A percentile compares a stretch with the other conserved stretches of the same genome.
Conservation (phyloP, 2,888 invertebrate species). For the Synergus umbraculus region DNA sequence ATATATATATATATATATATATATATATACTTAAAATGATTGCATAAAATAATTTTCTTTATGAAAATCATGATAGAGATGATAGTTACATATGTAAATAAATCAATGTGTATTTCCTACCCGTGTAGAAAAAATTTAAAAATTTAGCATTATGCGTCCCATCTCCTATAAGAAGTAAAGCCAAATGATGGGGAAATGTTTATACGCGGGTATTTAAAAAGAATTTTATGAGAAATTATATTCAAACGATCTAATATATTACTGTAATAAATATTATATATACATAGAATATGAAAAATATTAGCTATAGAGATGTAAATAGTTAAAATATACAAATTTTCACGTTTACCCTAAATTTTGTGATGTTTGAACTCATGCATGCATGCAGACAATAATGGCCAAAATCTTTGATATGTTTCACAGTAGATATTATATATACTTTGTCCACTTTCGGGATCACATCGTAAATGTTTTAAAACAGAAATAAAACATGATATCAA, state of each 20-base stretch:
- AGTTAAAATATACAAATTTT: not conserved
- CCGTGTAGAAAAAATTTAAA: too few species aligned
- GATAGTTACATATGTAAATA: not conserved
- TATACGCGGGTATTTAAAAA: not conserved
- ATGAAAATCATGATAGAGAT: not conserved
- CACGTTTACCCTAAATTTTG: not conserved
- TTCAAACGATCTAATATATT: constrained; percentile 5
- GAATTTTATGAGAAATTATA: constrained; percentile 5
- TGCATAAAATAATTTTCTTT: not conserved
- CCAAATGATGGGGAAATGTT: too few species aligned
- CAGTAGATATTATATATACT: not conserved
- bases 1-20: too few species aligned
- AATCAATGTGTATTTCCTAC: not conserved
- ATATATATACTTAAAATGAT: not conserved
- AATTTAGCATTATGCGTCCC: too few species aligned
- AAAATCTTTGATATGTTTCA: constrained; percentile 18
- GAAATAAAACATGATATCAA: not conserved
- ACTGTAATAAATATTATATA: not conserved
- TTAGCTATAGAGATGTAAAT: not conserved
- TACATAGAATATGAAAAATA: not conserved
- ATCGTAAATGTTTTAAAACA: not conserved
- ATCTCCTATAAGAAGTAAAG: too few species aligned
- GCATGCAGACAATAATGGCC: constrained; percentile 27
- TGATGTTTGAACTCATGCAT: not conserved
- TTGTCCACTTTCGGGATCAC: not conserved